Evolutionary conservation across 2,888 invertebrate species (phyloP).

Genomic region (Siphlonurus alternatus): DNA sequence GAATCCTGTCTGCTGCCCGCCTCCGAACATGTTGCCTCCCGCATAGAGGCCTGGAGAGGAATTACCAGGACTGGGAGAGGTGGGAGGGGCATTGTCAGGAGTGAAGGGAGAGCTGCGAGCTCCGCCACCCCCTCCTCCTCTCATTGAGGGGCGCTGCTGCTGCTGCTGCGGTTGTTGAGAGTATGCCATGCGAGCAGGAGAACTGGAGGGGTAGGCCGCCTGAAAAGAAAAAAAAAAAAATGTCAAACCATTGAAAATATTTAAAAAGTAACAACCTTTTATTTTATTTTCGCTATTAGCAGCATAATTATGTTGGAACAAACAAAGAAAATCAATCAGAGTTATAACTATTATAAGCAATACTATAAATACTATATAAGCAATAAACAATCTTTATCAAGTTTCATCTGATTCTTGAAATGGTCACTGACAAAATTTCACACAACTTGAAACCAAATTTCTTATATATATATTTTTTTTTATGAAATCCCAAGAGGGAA

Average conservation of each 20-base stretch:
- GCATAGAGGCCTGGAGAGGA: background rate
- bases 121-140: background rate
- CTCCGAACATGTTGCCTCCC: conserved; percentile 2
- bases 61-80: background rate
- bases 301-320: background rate
- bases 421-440: no score
- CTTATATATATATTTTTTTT: no score
- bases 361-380: no score
- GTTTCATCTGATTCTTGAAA: no score
- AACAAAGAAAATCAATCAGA: background rate
- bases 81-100: background rate
- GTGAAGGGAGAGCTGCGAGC: background rate
- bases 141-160: background rate
- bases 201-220: background rate
- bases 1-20: background rate
- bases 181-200: background rate
- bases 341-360: background rate
- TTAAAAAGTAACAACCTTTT: background rate
- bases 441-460: no score
- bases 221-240: background rate
- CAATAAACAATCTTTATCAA: no score
- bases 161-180: background rate
- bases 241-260: no score
- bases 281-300: background rate
- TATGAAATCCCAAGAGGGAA: no score